Evolutionary conservation across 2,888 invertebrate species (phyloP).

Genomic region (Xanthia icteritia): DNA sequence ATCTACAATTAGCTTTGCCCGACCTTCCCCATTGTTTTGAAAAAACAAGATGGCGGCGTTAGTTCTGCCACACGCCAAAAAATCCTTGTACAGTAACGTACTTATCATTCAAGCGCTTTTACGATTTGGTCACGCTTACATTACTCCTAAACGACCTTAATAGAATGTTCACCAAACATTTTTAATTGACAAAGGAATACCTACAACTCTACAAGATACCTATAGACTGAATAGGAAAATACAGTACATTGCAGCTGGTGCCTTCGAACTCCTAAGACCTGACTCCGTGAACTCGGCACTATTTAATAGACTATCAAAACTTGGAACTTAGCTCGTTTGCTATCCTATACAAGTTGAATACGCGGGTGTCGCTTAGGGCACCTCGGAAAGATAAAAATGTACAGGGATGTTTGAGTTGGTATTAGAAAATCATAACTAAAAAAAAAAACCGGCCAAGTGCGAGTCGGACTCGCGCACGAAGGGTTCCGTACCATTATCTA

Average conservation of each 20-base stretch:
- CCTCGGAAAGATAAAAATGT: slow-evolving; percentile 34
- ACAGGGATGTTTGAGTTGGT: not conserved
- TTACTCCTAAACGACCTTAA: not conserved
- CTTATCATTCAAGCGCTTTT: no score
- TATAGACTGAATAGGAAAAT: slow-evolving; percentile 29
- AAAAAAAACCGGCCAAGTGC: no score
- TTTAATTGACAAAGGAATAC: not conserved
- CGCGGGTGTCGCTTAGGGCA: slow-evolving; percentile 43
- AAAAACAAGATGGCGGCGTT: no score
- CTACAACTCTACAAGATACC: not conserved
- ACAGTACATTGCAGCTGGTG: slow-evolving; percentile 54
- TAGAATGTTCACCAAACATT: not conserved
- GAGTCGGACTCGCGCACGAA: no score
- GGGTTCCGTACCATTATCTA: no score
- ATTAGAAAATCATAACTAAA: not conserved
- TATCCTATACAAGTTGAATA: slow-evolving; percentile 52
- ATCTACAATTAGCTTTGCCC: no score
- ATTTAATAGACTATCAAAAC: slow-evolving; percentile 68
- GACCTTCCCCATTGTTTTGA: no score
- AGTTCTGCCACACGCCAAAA: no score
- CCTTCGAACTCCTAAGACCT: slow-evolving; percentile 59
- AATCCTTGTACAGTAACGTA: no score
- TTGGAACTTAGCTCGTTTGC: slow-evolving; percentile 63
- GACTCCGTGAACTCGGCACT: slow-evolving; percentile 59
- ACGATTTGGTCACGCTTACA: no score